These are phyloP conservation scores for Delphinapterus leucas DNA, from an alignment of 2,113 vertebrate species.

Conservation along the genomic window DNA sequence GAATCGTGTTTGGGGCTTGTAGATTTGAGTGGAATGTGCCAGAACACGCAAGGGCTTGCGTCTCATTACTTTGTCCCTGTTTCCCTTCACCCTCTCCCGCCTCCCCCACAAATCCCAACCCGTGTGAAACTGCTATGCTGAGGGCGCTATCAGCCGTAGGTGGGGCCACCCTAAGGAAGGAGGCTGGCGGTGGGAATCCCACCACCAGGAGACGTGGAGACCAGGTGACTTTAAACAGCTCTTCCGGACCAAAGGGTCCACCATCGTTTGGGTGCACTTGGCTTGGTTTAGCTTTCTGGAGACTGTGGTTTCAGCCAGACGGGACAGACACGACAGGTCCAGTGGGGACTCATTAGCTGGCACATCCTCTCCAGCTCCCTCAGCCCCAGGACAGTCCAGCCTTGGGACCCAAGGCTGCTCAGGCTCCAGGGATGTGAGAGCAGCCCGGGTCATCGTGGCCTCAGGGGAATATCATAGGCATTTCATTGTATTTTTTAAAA, in stretches of 20 bases:
- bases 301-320: not conserved
- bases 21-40: too few species aligned
- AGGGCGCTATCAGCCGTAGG: too few species aligned
- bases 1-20: too few species aligned
- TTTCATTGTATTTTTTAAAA: not conserved
- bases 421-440: not conserved
- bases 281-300: too few species aligned
- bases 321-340: not conserved
- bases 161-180: not conserved
- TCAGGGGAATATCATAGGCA: not conserved
- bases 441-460: fast-evolving
- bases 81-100: too few species aligned
- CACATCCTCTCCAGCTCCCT: not conserved
- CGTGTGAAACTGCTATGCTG: too few species aligned
- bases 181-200: not conserved
- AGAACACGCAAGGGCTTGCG: too few species aligned
- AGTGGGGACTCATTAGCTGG: not conserved
- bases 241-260: not conserved
- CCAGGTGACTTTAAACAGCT: not conserved
- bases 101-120: too few species aligned
- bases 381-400: not conserved
- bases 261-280: not conserved
- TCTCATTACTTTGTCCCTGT: too few species aligned
- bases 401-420: not conserved
- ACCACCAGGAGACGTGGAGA: not conserved